phyloP scores from a whole-genome alignment of 2,888 invertebrate genomes.

The Smittia aterrima region DNA sequence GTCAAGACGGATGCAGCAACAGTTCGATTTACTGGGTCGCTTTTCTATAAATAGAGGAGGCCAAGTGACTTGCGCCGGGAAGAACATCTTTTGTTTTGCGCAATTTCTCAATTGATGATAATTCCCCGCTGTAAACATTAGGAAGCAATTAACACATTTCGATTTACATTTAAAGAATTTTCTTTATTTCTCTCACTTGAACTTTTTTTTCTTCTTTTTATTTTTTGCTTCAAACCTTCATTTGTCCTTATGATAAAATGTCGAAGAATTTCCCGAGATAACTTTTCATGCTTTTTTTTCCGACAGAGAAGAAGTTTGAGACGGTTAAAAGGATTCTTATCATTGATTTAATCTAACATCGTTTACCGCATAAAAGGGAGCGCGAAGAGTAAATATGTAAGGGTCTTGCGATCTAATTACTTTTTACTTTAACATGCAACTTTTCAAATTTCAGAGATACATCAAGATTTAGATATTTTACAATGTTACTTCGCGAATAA shows the following conservation, averaged over 20 bases:
- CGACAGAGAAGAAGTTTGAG: neutral
- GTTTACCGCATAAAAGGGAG: too few relatives aligned
- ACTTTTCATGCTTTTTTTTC: neutral
- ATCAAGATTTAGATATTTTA: neutral
- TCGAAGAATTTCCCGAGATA: neutral
- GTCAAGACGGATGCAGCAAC: neutral
- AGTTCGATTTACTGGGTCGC: neutral
- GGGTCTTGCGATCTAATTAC: too few relatives aligned
- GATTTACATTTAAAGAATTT: constrained; percentile 27
- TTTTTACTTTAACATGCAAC: too few relatives aligned
- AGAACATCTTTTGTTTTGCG: too few relatives aligned
- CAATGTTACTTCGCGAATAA: neutral
- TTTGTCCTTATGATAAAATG: constrained; percentile 23
- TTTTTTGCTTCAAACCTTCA: too few relatives aligned
- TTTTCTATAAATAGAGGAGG: neutral
- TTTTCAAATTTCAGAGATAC: neutral
- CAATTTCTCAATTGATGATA: too few relatives aligned
- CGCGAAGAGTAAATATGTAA: too few relatives aligned
- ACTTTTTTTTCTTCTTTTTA: neutral
- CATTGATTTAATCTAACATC: too few relatives aligned
- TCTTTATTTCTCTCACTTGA: constrained; percentile 25
- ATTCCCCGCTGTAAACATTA: neutral
- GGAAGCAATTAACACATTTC: neutral
- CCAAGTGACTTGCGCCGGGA: too few relatives aligned
- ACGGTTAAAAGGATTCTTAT: too few relatives aligned